phyloP scores from a whole-genome alignment of 2,797 vertebrate genomes.

The Todus mexicanus region DNA sequence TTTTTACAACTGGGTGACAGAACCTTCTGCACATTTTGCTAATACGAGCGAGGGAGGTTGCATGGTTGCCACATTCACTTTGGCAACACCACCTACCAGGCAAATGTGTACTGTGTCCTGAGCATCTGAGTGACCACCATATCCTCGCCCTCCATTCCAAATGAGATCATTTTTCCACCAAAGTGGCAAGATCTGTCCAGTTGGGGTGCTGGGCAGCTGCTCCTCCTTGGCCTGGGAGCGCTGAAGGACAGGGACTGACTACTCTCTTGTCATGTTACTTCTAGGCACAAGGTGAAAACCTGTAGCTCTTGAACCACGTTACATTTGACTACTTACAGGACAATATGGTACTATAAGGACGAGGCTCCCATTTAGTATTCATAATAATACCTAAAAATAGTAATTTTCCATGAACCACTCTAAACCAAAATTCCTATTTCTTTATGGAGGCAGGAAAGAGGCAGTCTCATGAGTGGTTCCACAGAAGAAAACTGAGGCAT shows the following conservation, averaged over 20 bases:
- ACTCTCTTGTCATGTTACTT: neutral
- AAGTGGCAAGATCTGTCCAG: neutral
- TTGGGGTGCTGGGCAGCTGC: neutral
- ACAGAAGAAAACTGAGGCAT: neutral
- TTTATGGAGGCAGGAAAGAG: neutral
- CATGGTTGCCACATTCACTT: neutral
- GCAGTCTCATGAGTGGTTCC: neutral
- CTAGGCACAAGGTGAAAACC: neutral
- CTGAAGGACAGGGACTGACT: neutral
- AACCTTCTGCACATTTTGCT: conserved; percentile 67
- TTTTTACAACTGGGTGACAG: conserved; percentile 71
- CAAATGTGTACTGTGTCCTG: neutral
- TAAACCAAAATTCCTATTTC: neutral
- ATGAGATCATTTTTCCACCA: neutral
- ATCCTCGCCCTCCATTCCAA: neutral
- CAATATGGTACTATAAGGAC: neutral
- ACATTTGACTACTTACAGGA: neutral
- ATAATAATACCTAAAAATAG: neutral
- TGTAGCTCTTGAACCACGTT: neutral
- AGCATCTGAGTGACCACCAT: neutral
- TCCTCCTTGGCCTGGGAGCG: neutral
- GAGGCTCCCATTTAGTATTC: neutral
- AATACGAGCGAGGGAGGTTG: conserved; percentile 40
- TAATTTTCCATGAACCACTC: neutral
- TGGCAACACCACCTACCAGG: neutral